Evolutionary conservation across 2,888 invertebrate genomes (phyloP).

Genomic region (Andricus curvator): DNA sequence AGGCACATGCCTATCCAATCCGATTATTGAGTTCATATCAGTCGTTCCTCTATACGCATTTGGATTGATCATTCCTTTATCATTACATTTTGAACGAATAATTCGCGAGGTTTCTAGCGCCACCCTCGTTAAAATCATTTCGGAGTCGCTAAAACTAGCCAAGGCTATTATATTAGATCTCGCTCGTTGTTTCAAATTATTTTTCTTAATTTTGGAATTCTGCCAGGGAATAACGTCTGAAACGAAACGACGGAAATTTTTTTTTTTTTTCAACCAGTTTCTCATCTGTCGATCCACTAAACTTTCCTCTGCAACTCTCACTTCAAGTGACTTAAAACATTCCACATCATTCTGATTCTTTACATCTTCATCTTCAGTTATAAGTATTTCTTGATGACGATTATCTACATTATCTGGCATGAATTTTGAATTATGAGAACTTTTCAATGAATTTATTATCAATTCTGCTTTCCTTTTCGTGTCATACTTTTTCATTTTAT

Average conservation of each 20-base stretch:
- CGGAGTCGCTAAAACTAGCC: neutral
- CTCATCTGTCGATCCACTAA: neutral
- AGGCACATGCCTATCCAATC: too few relatives aligned
- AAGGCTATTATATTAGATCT: neutral
- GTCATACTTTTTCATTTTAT: conserved; percentile 59
- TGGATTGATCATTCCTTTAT: neutral
- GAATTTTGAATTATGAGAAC: neutral
- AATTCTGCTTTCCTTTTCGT: conserved; percentile 48
- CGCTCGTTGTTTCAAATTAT: neutral
- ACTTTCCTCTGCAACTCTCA: neutral
- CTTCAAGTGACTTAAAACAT: too few relatives aligned
- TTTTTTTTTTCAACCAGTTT: neutral
- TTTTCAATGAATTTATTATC: neutral
- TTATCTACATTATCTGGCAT: neutral
- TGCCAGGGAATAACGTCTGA: neutral
- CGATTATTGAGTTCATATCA: too few relatives aligned
- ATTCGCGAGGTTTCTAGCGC: conserved; percentile 18
- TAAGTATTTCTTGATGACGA: too few relatives aligned
- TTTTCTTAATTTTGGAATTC: neutral
- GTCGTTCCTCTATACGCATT: neutral
- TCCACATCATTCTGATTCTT: too few relatives aligned
- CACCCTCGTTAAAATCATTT: conserved; percentile 18
- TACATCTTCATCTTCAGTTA: too few relatives aligned
- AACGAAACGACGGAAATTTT: neutral
- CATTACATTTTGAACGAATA: conserved; percentile 1